These are phyloP conservation scores for Leucophenga montana DNA, from an alignment of 2,888 invertebrate genomes.

Conservation along the genomic window DNA sequence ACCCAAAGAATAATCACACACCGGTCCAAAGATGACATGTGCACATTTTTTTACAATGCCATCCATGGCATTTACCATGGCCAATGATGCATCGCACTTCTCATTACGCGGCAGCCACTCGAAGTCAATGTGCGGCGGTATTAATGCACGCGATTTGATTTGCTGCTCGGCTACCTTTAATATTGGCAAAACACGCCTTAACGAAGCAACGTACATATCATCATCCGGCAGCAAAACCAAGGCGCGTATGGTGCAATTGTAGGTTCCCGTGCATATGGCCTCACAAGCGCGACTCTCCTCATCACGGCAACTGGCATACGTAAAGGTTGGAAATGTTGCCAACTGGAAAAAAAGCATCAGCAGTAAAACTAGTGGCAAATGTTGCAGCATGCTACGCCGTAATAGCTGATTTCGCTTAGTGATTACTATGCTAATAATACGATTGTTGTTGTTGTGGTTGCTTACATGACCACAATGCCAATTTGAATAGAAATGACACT, in stretches of 20 bases:
- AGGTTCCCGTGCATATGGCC: conserved; percentile 56
- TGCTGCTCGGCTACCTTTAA: conserved; percentile 78
- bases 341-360: conserved; percentile 33
- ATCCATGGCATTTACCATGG: conserved; percentile 82
- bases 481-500: neutral
- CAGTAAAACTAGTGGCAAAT: neutral
- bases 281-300: conserved; percentile 67
- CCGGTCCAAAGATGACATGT: conserved; percentile 86
- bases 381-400: too few relatives aligned
- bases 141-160: conserved; percentile 74
- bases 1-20: conserved; percentile 88
- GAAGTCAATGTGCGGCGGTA: conserved; percentile 77
- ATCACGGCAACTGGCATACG: conserved; percentile 55
- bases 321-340: conserved; percentile 17
- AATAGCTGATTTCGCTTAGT: too few relatives aligned
- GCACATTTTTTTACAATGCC: conserved; percentile 81
- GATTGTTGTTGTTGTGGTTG: too few relatives aligned
- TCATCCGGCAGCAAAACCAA: conserved; percentile 80
- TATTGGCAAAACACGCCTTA: conserved; percentile 78
- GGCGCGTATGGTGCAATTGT: conserved; percentile 77
- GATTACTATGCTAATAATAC: conserved; percentile 15
- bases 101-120: conserved; percentile 81
- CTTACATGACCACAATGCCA: conserved; percentile 12
- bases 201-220: conserved; percentile 75
- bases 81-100: conserved; percentile 82